A percentile compares a stretch with the other conserved stretches of the same genome.
These are phyloP conservation scores for Bothrops alternatus DNA, from an alignment of 2,797 vertebrate genomes.

Conservation along the genomic window DNA sequence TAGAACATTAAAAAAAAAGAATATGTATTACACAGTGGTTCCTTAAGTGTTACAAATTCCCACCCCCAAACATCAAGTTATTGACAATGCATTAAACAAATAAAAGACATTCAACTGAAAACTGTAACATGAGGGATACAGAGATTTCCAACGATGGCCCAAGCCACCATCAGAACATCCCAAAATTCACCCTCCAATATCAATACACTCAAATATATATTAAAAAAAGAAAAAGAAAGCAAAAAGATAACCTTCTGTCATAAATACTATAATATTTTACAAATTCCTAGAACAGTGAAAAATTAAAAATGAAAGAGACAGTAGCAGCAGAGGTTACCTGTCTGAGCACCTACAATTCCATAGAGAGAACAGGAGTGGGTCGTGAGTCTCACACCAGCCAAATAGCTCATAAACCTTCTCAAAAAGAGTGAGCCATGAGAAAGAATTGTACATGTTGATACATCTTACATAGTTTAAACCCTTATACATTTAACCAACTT, in stretches of 20 bases:
- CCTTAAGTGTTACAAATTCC: constrained; percentile 58
- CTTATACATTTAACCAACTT: constrained; percentile 53
- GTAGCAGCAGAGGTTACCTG: constrained; percentile 79
- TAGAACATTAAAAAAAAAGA: constrained; percentile 69
- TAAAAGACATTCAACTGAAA: constrained; percentile 69
- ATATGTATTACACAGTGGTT: constrained; percentile 47
- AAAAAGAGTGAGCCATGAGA: constrained; percentile 77
- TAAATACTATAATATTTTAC: constrained; percentile 65
- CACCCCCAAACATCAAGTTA: constrained; percentile 51
- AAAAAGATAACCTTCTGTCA: constrained; percentile 65
- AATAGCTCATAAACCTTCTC: constrained; percentile 80
- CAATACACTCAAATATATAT: constrained; percentile 52
- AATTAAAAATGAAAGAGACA: constrained; percentile 71
- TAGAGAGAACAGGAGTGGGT: constrained; percentile 74
- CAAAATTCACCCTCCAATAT: constrained; percentile 59
- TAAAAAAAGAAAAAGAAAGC: constrained; percentile 58
- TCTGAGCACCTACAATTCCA: constrained; percentile 79
- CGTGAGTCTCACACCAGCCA: constrained; percentile 80
- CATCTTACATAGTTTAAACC: constrained; percentile 66
- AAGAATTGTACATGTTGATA: constrained; percentile 63
- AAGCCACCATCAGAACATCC: constrained; percentile 65
- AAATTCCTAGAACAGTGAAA: constrained; percentile 69
- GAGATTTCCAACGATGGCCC: constrained; percentile 67
- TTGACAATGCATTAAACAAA: constrained; percentile 55
- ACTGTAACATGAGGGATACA: constrained; percentile 52